These are phyloP conservation scores for Polyommatus icarus DNA, from an alignment of 2,888 invertebrate genomes.

Conservation along the genomic window DNA sequence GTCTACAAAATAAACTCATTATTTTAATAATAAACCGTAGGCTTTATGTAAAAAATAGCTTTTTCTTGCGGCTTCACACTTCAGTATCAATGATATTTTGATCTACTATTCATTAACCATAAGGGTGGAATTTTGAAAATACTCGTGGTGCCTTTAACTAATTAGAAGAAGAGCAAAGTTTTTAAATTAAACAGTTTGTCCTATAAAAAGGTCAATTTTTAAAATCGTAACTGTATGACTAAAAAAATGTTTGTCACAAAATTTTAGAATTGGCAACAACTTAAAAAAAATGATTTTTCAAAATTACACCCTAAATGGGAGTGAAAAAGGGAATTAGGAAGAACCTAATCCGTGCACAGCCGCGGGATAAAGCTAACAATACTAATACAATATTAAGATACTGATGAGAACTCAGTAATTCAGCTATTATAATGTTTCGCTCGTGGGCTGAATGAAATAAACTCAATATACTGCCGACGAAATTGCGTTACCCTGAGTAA, in stretches of 20 bases:
- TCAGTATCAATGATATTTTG: background rate
- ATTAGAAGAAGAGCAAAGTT: no score
- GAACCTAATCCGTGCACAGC: background rate
- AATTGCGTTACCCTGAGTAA: background rate
- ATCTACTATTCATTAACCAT: background rate
- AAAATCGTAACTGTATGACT: no score
- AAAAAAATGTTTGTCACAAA: no score
- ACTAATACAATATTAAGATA: background rate
- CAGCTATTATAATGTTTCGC: background rate
- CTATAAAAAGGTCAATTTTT: no score
- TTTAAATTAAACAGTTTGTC: no score
- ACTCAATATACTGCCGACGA: constrained; percentile 4
- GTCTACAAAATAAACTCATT: constrained; percentile 7
- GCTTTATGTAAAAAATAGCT: background rate
- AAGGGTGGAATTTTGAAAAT: background rate
- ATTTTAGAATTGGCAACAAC: no score
- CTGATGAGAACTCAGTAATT: background rate
- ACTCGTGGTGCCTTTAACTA: no score
- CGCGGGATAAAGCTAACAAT: no score
- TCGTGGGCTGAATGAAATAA: constrained; percentile 1
- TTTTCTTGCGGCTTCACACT: background rate
- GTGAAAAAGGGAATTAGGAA: no score
- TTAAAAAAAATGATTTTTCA: no score
- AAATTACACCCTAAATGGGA: no score
- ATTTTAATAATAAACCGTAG: background rate